Evolutionary conservation across 2,113 vertebrate species (phyloP), one percentile per base, ranked within the genome.

Genomic region (Onychorhynchus coronatus): DNA sequence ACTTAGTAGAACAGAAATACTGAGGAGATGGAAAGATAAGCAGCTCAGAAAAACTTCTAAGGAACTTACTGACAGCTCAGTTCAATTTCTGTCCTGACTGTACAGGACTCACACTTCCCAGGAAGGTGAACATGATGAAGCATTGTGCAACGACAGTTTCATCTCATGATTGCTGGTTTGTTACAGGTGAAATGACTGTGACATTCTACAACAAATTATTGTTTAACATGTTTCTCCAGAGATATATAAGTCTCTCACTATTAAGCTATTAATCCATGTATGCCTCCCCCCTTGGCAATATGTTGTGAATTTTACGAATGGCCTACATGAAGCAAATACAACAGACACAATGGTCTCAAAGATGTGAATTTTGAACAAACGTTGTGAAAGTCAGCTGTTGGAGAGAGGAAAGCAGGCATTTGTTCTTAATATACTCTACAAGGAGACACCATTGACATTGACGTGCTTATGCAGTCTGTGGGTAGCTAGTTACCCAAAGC

Each of bases 221-320:
- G 9, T 33, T 67, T 47, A 46, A 1, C 22, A 8, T 35, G 8
- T 44, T 72, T 87, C 21, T 75, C 12, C 58, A 72, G 65, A 44
- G 7, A 27, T 4, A 27, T 4, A 6, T 2, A 25, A 16, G 24
- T 53, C 14, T 49, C 21, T 27, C 21, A 22, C 9, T 27, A 5
- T 49, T 7, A 20, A 15, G 17, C 14, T 71, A 5, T 84, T 7
- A 14, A 18, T 20, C n/a, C 8, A 22, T 10, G 11, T 13, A 33
- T 28, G 9, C 15, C 8, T 62, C 42, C 3, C 0, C 2, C 6
- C 18, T 62, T 2, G 0, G 5, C 4, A 76, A 8, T 35, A 25
- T 10, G 35, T 63, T 58, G 13, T 30, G 30, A 75, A 75, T 39
- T 2, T 67, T 5, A 31, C 0, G 1, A 31, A 50, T 23, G 27